phyloP scores from a whole-genome alignment of 2,888 invertebrate species.

The Oscheius onirici region DNA sequence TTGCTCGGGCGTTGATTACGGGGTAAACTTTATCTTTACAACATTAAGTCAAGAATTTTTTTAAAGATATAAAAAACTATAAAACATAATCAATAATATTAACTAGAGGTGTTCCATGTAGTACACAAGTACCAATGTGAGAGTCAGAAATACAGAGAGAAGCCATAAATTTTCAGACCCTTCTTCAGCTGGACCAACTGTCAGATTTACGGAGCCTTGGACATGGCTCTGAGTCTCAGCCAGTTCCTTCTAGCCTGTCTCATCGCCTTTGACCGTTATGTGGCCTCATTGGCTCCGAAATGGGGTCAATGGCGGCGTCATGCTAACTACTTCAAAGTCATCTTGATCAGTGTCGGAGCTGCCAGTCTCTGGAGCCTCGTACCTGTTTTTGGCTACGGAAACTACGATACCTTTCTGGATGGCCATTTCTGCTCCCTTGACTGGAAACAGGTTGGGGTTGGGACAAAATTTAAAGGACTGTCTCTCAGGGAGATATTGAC shows the following conservation, averaged over 20 bases:
- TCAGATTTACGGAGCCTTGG: slow-evolving; percentile 47
- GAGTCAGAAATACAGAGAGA: too few species aligned
- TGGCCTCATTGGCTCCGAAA: slow-evolving; percentile 56
- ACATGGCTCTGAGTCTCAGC: slow-evolving; percentile 53
- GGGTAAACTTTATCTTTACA: too few species aligned
- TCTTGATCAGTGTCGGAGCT: slow-evolving; percentile 37
- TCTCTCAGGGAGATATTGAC: slow-evolving; percentile 45
- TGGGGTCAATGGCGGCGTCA: slow-evolving; percentile 58
- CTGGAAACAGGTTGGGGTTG: slow-evolving; percentile 49
- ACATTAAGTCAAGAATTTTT: too few species aligned
- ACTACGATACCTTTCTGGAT: slow-evolving; percentile 50
- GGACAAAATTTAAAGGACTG: too few species aligned
- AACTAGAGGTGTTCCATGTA: too few species aligned
- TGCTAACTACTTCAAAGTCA: slow-evolving; percentile 50
- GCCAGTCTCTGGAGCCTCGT: slow-evolving; percentile 48
- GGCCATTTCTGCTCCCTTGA: slow-evolving; percentile 58
- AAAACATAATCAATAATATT: too few species aligned
- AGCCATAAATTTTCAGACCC: slow-evolving; percentile 43
- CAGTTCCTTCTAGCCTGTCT: slow-evolving; percentile 53
- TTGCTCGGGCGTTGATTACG: too few species aligned
- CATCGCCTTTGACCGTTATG: slow-evolving; percentile 60
- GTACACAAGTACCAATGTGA: too few species aligned
- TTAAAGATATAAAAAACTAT: too few species aligned
- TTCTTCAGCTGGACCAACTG: slow-evolving; percentile 46
- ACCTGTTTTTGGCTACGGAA: slow-evolving; percentile 55